Base-by-base conservation (phyloP, 2,888 invertebrate species). In the Leucoma salicis region DNA sequence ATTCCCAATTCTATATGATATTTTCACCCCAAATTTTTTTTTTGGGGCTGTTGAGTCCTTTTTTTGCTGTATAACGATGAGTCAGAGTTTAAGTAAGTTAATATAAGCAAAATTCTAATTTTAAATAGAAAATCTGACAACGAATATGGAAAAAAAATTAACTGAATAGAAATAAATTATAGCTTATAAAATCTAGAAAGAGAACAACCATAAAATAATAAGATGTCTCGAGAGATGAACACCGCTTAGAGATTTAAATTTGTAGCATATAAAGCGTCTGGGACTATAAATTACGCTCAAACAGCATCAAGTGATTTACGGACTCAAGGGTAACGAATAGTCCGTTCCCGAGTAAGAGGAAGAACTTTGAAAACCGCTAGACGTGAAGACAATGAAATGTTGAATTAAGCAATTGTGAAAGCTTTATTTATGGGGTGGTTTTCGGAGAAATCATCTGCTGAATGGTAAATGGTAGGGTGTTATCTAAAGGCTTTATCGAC, bases 1-100 rank as follows among this genome's bases (percentile, higher is more conserved):
- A 38, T 50, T 47, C 51, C 48, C 48, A 53, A 53, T 49, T 34
- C 48, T 16, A 43, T 33, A 38, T 24, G 33, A 13, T 6, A 33
- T 13, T 34, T 16, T n/a, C n/a, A 11, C 3, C 27, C n/a, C 27
- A 27, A 6, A 27, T 1, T n/a, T n/a, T n/a, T n/a, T n/a, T n/a
- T n/a, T n/a, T n/a, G n/a, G n/a, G n/a, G n/a, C n/a, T n/a, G n/a
- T n/a, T n/a, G n/a, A n/a, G n/a, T n/a, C n/a, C n/a, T n/a, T n/a
- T n/a, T n/a, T n/a, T n/a, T n/a, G n/a, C n/a, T n/a, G n/a, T n/a
- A n/a, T n/a, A n/a, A n/a, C n/a, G n/a, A n/a, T n/a, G n/a, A n/a
- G n/a, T n/a, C n/a, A n/a, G n/a, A n/a, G n/a, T n/a, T n/a, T n/a
- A n/a, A n/a, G n/a, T n/a, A n/a, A n/a, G n/a, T n/a, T n/a, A n/a